phyloP scores from a whole-genome alignment of 1,140 invertebrate species.

The Drosophila equinoxialis region DNA sequence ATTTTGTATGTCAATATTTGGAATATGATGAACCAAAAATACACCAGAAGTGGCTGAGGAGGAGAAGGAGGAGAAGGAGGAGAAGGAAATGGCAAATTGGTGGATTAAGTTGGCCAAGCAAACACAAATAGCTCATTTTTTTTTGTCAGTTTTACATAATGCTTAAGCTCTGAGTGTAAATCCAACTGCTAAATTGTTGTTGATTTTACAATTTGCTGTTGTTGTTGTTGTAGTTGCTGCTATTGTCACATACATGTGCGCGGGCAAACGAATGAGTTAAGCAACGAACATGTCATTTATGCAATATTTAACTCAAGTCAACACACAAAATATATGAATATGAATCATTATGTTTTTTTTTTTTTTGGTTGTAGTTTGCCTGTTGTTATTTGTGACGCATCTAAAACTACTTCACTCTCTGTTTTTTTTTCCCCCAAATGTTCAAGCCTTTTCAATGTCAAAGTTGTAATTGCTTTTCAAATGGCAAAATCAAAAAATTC shows the following conservation, averaged over 20 bases:
- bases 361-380: constrained; percentile 1
- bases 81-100: constrained; percentile 32
- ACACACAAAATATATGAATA: constrained; percentile 23
- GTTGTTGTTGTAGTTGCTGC: constrained; percentile 21
- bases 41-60: constrained; percentile 31
- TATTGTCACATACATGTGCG: constrained; percentile 48
- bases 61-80: no score
- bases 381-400: constrained; percentile 40
- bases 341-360: constrained; percentile 39
- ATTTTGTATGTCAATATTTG: constrained; percentile 64
- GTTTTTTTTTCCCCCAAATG: neutral
- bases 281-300: constrained; percentile 59
- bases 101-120: constrained; percentile 18
- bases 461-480: constrained; percentile 58
- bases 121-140: constrained; percentile 52
- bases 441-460: constrained; percentile 70
- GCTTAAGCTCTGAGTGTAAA: constrained; percentile 28
- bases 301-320: constrained; percentile 48
- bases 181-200: constrained; percentile 44
- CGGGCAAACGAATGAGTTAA: constrained; percentile 60
- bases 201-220: constrained; percentile 45
- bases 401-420: constrained; percentile 26
- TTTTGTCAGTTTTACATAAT: constrained; percentile 58
- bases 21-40: constrained; percentile 43
- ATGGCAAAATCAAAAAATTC: neutral